Evolutionary conservation across 2,797 vertebrate genomes (phyloP).

Genomic region (Phrynocephalus vlangalii): DNA sequence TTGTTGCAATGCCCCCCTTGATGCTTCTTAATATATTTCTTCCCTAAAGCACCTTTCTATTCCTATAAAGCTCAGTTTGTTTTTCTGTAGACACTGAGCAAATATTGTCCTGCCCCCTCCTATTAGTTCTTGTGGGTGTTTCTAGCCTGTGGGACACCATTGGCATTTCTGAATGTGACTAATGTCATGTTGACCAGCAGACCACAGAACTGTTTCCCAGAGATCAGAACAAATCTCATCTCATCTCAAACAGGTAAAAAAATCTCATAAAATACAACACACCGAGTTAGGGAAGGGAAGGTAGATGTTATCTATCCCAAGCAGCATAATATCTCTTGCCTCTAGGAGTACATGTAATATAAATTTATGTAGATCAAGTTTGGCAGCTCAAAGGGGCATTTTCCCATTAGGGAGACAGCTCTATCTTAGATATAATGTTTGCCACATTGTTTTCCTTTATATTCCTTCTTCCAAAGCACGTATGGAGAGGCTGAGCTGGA

Average conservation of each 20-base stretch:
- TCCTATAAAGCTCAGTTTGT: neutral
- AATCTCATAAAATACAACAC: conserved; percentile 6
- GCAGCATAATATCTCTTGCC: neutral
- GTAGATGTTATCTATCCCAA: neutral
- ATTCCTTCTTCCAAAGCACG: too few species aligned
- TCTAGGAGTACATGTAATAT: neutral
- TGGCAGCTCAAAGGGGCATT: neutral
- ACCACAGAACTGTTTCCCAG: conserved; percentile 17
- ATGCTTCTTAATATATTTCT: neutral
- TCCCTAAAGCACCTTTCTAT: neutral
- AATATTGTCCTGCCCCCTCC: conserved; percentile 12
- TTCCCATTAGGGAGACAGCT: neutral
- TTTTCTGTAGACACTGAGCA: neutral
- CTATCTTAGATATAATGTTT: too few species aligned
- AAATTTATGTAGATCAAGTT: neutral
- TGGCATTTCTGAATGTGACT: neutral
- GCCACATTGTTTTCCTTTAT: too few species aligned
- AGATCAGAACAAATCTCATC: neutral
- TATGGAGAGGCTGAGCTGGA: too few species aligned
- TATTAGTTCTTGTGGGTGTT: conserved; percentile 32
- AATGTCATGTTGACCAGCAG: neutral
- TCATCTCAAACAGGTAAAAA: neutral
- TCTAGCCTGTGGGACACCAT: neutral
- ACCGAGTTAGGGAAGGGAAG: neutral
- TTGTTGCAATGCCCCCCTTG: neutral